These are phyloP conservation scores for Mastomys natalensis DNA, from an alignment of 2,113 vertebrate genomes.

Conservation along the genomic window DNA sequence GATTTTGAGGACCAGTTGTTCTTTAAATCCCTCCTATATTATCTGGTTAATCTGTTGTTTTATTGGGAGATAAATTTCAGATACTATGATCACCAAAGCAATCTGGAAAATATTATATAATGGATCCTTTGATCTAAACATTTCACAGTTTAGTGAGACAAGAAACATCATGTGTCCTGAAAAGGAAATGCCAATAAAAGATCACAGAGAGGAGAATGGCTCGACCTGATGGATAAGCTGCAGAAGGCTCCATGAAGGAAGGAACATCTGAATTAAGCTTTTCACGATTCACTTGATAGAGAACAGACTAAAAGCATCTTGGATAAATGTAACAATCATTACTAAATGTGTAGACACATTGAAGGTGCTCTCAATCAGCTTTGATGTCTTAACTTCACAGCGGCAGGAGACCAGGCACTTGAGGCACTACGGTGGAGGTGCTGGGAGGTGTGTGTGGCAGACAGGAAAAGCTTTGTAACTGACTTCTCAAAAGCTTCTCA, in stretches of 20 bases:
- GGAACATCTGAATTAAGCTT: neutral
- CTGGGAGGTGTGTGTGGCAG: neutral
- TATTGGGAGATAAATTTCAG: neutral
- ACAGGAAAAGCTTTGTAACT: neutral
- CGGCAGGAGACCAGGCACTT: neutral
- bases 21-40: neutral
- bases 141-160: neutral
- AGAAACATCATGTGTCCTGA: neutral
- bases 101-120: neutral
- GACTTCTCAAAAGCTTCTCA: neutral
- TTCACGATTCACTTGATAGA: neutral
- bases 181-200: neutral
- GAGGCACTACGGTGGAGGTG: neutral
- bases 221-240: neutral
- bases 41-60: neutral
- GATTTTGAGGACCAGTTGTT: neutral
- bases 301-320: neutral
- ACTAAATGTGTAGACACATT: neutral
- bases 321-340: neutral
- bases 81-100: neutral
- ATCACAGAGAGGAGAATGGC: neutral
- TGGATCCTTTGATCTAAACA: neutral
- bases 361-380: neutral
- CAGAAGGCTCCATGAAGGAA: neutral
- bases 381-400: neutral